Evolutionary conservation across 2,888 invertebrate species (phyloP).

Genomic region (Tipula confusa): DNA sequence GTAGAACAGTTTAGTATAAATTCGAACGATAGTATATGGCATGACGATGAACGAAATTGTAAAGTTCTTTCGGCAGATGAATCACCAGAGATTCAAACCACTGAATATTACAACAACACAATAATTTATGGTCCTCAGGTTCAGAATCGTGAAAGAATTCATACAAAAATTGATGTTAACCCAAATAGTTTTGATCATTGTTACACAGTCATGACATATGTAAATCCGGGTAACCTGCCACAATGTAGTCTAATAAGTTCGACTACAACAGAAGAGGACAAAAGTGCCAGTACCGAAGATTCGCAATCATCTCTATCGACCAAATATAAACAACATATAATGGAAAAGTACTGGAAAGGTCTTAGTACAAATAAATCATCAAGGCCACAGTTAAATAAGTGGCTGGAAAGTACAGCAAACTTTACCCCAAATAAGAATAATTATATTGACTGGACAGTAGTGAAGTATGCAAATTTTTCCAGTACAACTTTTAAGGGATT

Average conservation of each 20-base stretch:
- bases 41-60: constrained; percentile 54
- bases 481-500: constrained; percentile 32
- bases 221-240: constrained; percentile 35
- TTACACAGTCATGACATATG: constrained; percentile 39
- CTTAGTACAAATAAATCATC: constrained; percentile 39
- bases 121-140: constrained; percentile 16
- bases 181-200: constrained; percentile 42
- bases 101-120: constrained; percentile 30
- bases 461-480: constrained; percentile 40
- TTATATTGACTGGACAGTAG: constrained; percentile 60
- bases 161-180: not conserved
- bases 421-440: constrained; percentile 69
- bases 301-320: constrained; percentile 39
- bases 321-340: constrained; percentile 58
- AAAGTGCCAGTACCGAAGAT: constrained; percentile 10
- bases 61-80: constrained; percentile 32
- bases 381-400: constrained; percentile 64
- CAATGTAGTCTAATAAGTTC: constrained; percentile 50
- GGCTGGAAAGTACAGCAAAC: constrained; percentile 70
- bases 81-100: constrained; percentile 35
- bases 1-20: constrained; percentile 76
- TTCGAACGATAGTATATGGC: constrained; percentile 76
- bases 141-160: not conserved
- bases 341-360: constrained; percentile 57
- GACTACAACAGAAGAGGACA: constrained; percentile 40